Evolutionary conservation across 2,888 invertebrate genomes (phyloP).

Genomic region (Zygothrica quintamaculata): DNA sequence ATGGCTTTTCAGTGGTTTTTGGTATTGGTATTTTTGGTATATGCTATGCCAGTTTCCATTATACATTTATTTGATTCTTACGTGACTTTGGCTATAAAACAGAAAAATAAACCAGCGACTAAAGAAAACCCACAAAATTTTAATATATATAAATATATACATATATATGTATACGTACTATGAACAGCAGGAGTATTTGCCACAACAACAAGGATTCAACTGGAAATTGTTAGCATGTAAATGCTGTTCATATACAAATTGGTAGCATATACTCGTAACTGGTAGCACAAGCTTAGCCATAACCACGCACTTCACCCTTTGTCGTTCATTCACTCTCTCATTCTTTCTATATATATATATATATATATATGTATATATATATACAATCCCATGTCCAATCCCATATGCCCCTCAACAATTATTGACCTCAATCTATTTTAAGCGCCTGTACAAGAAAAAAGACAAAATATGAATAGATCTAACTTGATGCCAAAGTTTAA

Average conservation of each 20-base stretch:
- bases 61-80: constrained; percentile 69
- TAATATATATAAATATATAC: constrained; percentile 16
- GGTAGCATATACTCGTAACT: constrained; percentile 35
- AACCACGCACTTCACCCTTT: background rate
- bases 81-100: constrained; percentile 65
- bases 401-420: constrained; percentile 56
- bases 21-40: too few species aligned
- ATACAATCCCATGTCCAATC: background rate
- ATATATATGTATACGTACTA: constrained; percentile 9
- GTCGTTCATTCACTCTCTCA: too few species aligned
- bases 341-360: too few species aligned
- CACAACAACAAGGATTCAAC: constrained; percentile 2
- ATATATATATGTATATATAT: too few species aligned
- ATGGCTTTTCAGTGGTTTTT: constrained; percentile 39
- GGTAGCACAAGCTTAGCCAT: constrained; percentile 9
- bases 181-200: background rate
- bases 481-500: background rate
- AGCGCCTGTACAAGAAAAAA: constrained; percentile 41
- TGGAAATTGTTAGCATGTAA: constrained; percentile 32
- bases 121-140: constrained; percentile 31
- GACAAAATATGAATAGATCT: constrained; percentile 3
- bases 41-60: constrained; percentile 43
- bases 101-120: constrained; percentile 56
- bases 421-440: constrained; percentile 71
- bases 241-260: constrained; percentile 54